Evolutionary conservation across 2,113 vertebrate genomes (phyloP), one percentile per base, ranked within the genome.

Genomic region (Malurus elegans): DNA sequence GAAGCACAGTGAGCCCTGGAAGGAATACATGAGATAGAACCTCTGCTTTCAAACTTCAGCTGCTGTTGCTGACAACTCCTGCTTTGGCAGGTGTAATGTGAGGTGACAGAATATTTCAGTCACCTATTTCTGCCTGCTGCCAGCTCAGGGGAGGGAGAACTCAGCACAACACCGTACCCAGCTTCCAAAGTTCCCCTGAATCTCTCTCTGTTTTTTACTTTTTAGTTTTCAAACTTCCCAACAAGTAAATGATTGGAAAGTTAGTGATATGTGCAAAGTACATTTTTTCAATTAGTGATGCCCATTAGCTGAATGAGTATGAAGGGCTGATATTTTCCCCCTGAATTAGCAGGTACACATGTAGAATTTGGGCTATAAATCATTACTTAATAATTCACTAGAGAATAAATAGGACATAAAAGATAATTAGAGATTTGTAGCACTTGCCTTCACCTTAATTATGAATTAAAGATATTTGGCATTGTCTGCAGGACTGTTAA

Each of bases 351-450:
- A 96, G 89, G 71, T 92, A 95, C 78, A 96, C 95, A 96, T 87
- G 93, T 70, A 83, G 95, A 97, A 97, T 96, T 95, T 92, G 72
- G 79, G 73, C 94, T 89, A 92, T 94, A 97, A 96, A 93, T 96
- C 86, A 95, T 93, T 92, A 93, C 79, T 97, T 96, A 97, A 97
- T 96, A 97, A 97, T 98, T 97, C 94, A 93, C 90, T 79, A 96
- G 92, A 96, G 97, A 97, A 96, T 96, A 98, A 97, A 95, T 95
- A 96, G 91, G 88, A 97, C 93, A 97, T 96, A 96, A 97, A 97
- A 92, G 76, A 95, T 97, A 91, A 97, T 93, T 98, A 84, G 83
- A 97, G 94, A 97, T 97, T 92, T 95, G 82, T 95, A 95, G 81
- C 93, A 94, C 95, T 96, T 96, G 90, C 91, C 81, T 97, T 97